phyloP scores from a whole-genome alignment of 2,888 invertebrate species.

The Drosophila hamatofila region DNA sequence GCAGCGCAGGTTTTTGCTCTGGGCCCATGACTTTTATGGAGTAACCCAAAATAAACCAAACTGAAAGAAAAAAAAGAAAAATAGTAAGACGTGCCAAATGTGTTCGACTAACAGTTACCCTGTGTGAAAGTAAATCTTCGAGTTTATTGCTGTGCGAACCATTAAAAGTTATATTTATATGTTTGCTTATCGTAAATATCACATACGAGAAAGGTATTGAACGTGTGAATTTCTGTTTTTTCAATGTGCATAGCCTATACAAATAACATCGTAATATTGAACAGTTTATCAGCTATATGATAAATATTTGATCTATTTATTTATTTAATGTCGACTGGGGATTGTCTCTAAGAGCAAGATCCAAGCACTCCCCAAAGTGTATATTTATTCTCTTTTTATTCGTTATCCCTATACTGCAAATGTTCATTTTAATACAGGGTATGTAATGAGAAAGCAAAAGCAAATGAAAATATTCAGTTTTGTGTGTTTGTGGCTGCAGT shows the following conservation, averaged over 20 bases:
- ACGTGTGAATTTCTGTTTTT: neutral
- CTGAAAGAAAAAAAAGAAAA: neutral
- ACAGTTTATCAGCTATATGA: neutral
- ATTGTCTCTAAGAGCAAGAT: too few species aligned
- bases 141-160: neutral
- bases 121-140: neutral
- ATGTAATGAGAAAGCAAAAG: constrained; percentile 23
- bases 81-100: neutral
- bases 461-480: constrained; percentile 11
- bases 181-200: neutral
- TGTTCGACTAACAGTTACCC: neutral
- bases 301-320: neutral
- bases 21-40: constrained; percentile 43
- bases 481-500: neutral
- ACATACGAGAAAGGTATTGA: too few species aligned
- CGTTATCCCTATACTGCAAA: too few species aligned
- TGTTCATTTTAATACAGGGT: neutral
- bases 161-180: neutral
- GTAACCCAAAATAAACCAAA: constrained; percentile 10
- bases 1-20: constrained; percentile 54
- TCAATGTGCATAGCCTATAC: neutral
- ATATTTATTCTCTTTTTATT: too few species aligned
- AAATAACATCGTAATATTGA: neutral
- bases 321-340: neutral
- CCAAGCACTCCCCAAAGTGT: too few species aligned